These are phyloP conservation scores for Salvelinus alpinus DNA, from an alignment of 2,113 vertebrate species.

Conservation along the genomic window DNA sequence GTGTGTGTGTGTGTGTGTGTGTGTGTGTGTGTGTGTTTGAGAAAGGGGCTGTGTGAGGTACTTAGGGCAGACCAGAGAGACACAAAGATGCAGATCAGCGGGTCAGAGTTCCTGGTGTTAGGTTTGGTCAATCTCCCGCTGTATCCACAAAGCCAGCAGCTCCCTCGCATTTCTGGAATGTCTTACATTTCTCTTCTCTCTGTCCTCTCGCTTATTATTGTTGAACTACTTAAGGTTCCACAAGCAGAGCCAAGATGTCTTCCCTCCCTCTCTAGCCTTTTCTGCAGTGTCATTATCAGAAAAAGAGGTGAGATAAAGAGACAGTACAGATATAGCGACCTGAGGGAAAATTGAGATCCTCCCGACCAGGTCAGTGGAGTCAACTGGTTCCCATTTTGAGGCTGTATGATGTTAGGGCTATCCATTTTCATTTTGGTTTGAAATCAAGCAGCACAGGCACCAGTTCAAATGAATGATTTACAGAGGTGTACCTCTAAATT, in stretches of 20 bases:
- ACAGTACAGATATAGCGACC: slow-evolving; percentile 31
- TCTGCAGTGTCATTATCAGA: slow-evolving; percentile 46
- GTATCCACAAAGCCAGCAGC: slow-evolving; percentile 68
- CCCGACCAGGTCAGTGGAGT: slow-evolving; percentile 21
- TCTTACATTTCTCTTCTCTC: slow-evolving; percentile 75
- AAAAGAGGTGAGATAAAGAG: slow-evolving; percentile 54
- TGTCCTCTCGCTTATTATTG: slow-evolving; percentile 59
- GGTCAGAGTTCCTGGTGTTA: slow-evolving; percentile 48
- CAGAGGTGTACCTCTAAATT: too few relatives aligned
- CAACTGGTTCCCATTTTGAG: slow-evolving; percentile 59
- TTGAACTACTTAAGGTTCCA: slow-evolving; percentile 45
- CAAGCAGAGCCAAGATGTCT: slow-evolving; percentile 35
- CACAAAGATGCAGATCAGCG: slow-evolving; percentile 45
- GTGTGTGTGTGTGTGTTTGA: too few relatives aligned
- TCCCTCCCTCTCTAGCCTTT: slow-evolving; percentile 21
- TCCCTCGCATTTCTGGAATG: slow-evolving; percentile 83
- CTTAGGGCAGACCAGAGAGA: slow-evolving; percentile 12
- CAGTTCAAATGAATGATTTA: too few relatives aligned
- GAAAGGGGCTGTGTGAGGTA: neutral
- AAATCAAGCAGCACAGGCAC: too few relatives aligned
- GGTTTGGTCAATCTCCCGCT: slow-evolving; percentile 57
- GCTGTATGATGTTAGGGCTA: slow-evolving; percentile 45
- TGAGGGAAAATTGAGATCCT: slow-evolving; percentile 21
- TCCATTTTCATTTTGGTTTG: slow-evolving; percentile 26
- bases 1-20: neutral